phyloP scores from a whole-genome alignment of 2,888 invertebrate species.

The Tinea semifulvella region DNA sequence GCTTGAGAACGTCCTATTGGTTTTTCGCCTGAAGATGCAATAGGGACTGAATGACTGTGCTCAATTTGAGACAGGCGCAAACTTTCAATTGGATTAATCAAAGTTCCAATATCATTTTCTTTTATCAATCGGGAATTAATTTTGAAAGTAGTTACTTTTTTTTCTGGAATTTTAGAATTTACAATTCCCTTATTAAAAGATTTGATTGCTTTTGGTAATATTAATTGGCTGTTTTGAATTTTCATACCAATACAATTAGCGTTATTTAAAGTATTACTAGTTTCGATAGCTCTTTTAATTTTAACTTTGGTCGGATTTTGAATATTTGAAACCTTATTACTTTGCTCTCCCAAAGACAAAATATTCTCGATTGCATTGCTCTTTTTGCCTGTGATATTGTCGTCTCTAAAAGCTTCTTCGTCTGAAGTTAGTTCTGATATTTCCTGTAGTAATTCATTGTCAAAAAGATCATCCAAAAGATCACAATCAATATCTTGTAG shows the following conservation, averaged over 20 bases:
- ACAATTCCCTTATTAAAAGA: too few relatives aligned
- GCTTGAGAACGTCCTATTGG: too few relatives aligned
- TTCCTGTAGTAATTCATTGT: constrained; percentile 52
- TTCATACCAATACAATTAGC: background rate
- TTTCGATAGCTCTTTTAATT: background rate
- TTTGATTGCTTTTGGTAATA: background rate
- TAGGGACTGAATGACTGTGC: too few relatives aligned
- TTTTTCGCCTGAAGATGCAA: too few relatives aligned
- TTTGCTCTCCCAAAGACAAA: background rate
- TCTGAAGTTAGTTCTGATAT: constrained; percentile 52
- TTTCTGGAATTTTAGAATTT: too few relatives aligned
- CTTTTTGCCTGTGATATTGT: background rate
- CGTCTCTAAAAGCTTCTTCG: constrained; percentile 27
- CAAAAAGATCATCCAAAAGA: constrained; percentile 54
- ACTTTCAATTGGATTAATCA: too few relatives aligned
- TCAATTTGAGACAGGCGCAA: too few relatives aligned
- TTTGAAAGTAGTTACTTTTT: too few relatives aligned
- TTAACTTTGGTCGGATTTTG: background rate
- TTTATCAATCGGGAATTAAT: too few relatives aligned
- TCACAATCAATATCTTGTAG: constrained; percentile 28
- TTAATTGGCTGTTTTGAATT: constrained; percentile 1
- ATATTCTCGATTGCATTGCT: background rate
- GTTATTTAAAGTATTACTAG: background rate
- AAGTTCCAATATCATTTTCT: too few relatives aligned
- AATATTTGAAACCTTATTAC: too few relatives aligned